phyloP scores from a whole-genome alignment of 2,888 invertebrate genomes.

The Lithophane ornitopus region DNA sequence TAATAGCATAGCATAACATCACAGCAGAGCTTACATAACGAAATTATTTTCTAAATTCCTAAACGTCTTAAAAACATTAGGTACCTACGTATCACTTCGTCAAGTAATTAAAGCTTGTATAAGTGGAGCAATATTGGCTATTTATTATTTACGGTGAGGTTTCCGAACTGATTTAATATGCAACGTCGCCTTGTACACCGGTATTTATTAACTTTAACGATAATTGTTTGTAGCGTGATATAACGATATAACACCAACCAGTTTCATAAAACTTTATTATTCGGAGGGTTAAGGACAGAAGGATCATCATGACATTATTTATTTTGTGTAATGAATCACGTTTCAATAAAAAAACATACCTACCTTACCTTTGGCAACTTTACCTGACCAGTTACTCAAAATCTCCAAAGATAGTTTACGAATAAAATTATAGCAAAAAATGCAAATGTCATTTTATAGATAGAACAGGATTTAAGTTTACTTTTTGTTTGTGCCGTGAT shows the following conservation, averaged over 20 bases:
- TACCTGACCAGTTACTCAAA: constrained; percentile 46
- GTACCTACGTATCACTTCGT: constrained; percentile 77
- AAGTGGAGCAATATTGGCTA: constrained; percentile 78
- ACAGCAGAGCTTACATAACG: constrained; percentile 28
- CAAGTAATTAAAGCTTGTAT: constrained; percentile 83
- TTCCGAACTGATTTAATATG: constrained; percentile 85
- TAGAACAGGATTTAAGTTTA: constrained; percentile 86
- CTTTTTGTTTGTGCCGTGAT: constrained; percentile 84
- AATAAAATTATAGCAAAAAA: constrained; percentile 74
- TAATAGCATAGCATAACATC: background rate
- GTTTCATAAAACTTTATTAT: constrained; percentile 53
- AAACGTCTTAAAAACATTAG: constrained; percentile 69
- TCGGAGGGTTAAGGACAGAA: constrained; percentile 29
- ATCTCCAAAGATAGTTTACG: constrained; percentile 62
- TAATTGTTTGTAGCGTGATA: constrained; percentile 77
- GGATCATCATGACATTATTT: constrained; percentile 35
- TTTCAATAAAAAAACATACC: constrained; percentile 32
- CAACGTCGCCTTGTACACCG: constrained; percentile 76
- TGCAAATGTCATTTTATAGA: constrained; percentile 84
- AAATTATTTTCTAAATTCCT: constrained; percentile 75
- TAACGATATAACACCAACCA: constrained; percentile 63
- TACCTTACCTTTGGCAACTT: constrained; percentile 27
- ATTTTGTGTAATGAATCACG: constrained; percentile 37
- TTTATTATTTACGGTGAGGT: constrained; percentile 81
- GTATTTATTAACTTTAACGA: constrained; percentile 80